phyloP scores from a whole-genome alignment of 1,140 invertebrate genomes.

The Gryllus bimaculatus region DNA sequence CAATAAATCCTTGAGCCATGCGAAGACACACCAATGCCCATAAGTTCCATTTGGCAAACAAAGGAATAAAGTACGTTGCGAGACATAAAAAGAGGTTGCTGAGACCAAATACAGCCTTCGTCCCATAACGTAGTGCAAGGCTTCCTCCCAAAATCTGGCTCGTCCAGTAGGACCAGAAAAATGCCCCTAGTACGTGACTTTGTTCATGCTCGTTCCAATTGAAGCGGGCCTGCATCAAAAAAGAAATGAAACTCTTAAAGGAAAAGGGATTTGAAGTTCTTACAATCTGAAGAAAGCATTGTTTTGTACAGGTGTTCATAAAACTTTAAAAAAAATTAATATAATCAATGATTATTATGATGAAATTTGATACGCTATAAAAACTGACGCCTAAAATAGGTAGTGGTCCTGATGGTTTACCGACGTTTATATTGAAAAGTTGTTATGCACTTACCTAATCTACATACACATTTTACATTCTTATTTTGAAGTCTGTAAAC shows the following conservation, averaged over 20 bases:
- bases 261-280: too few relatives aligned
- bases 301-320: too few relatives aligned
- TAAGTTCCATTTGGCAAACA: constrained; percentile 47
- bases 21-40: constrained; percentile 51
- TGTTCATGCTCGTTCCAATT: constrained; percentile 61
- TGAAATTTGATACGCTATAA: too few relatives aligned
- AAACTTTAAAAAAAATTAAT: too few relatives aligned
- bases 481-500: too few relatives aligned
- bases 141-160: constrained; percentile 65
- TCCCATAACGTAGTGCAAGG: constrained; percentile 56
- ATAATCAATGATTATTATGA: too few relatives aligned
- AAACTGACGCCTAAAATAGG: too few relatives aligned
- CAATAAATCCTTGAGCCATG: constrained; percentile 59
- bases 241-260: background rate
- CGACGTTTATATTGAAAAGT: too few relatives aligned
- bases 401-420: too few relatives aligned
- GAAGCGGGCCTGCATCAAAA: constrained; percentile 36
- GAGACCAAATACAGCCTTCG: constrained; percentile 58
- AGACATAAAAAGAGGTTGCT: constrained; percentile 57
- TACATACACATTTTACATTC: too few relatives aligned
- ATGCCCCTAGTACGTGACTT: constrained; percentile 55
- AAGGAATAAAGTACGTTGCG: constrained; percentile 58
- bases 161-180: constrained; percentile 64
- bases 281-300: too few relatives aligned
- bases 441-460: too few relatives aligned